phyloP scores from a whole-genome alignment of 2,113 vertebrate species.

The Macrotus californicus region DNA sequence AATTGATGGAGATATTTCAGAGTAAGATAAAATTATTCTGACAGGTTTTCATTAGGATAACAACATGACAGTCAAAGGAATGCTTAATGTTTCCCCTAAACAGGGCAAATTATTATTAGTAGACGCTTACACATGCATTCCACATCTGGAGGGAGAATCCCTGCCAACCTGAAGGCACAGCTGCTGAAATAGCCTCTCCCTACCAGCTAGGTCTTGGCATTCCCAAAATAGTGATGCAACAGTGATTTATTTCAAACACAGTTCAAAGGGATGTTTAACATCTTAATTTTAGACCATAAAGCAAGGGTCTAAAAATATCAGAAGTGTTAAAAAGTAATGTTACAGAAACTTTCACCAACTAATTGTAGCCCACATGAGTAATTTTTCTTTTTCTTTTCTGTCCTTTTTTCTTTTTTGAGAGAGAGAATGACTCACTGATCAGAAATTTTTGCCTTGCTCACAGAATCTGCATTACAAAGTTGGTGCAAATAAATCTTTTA shows the following conservation, averaged over 20 bases:
- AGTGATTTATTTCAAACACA: constrained; percentile 15
- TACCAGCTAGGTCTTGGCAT: neutral
- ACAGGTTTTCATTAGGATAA: constrained; percentile 65
- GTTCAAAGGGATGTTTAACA: constrained; percentile 14
- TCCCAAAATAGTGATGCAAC: neutral
- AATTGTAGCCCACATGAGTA: constrained; percentile 11
- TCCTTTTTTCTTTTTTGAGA: neutral
- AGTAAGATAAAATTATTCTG: constrained; percentile 66
- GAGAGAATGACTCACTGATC: constrained; percentile 23
- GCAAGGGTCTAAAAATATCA: constrained; percentile 41
- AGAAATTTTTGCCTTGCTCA: neutral
- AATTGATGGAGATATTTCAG: constrained; percentile 65
- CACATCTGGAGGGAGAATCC: neutral
- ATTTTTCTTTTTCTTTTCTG: neutral
- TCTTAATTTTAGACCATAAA: constrained; percentile 39
- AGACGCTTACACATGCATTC: neutral
- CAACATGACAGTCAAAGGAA: constrained; percentile 47
- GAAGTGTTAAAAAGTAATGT: constrained; percentile 26
- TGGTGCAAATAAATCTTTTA: neutral
- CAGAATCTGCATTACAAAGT: neutral
- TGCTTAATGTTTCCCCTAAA: constrained; percentile 53
- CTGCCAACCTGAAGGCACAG: neutral
- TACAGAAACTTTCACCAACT: constrained; percentile 46
- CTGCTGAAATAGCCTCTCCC: neutral
- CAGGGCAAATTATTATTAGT: constrained; percentile 59